Evolutionary conservation across 2,797 vertebrate genomes (phyloP), one percentile per base, ranked within the genome.

Genomic region (Myiotriccus ornatus): DNA sequence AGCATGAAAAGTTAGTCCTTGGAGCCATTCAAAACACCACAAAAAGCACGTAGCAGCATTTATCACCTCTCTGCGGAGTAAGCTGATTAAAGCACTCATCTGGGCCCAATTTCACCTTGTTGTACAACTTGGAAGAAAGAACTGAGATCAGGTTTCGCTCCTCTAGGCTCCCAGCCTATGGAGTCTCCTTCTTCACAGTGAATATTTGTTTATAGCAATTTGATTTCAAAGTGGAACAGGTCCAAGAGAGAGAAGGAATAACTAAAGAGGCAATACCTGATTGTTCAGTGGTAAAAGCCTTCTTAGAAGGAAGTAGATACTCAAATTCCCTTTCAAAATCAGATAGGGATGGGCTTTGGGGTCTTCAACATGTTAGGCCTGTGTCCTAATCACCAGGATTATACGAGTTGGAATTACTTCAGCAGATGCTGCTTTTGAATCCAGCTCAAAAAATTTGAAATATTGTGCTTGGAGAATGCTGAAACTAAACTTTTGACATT

Each of bases 401-500:
- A 70, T 80, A 34, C 63, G 25, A 92, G 24, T 6, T 60, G 63
- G 52, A 93, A 84, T 34, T 77, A 41, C 32, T 94, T 79, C 75
- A 70, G 32, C 81, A 83, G 73, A 92, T 85, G 78, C 6, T 93
- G 16, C 32, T 79, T 84, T 76, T 84, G 60, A 95, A 79, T 84
- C 25, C 34, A 77, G 25, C 23, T 84, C 14, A 64, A 90, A 83
- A 70, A 79, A 76, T 8, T 4, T 10, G 24, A 65, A 90, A 63
- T 19, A 27, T 3, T 69, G 27, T 50, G 15, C 46, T 93, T 76
- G 43, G 67, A 93, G 17, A 90, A 82, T 24, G 21, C 55, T 73
- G 90, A 76, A 92, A 84, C 63, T 30, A 89, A 87, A 87, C 22
- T 81, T 82, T 52, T 94, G 65, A 84, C 74, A 44, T 55, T 62